Conservation (phyloP, 1,140 invertebrate genomes). For the Drosophila kanapiae region DNA sequence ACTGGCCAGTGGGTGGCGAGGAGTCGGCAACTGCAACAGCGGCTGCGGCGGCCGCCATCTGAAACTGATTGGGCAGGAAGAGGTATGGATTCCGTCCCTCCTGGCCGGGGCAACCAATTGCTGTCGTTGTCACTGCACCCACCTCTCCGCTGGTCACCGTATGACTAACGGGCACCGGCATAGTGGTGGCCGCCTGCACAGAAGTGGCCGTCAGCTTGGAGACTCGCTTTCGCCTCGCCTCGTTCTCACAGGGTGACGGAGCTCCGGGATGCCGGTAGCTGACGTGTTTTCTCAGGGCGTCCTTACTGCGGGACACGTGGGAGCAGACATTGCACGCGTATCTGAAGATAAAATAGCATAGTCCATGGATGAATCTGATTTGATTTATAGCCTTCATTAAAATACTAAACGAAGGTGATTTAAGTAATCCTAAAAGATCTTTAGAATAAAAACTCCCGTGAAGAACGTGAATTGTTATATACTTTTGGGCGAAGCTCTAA, state of each 20-base stretch:
- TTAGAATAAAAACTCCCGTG: too few species aligned
- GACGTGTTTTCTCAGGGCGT: conserved; percentile 94
- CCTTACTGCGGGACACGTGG: conserved; percentile 93
- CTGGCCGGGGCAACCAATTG: conserved; percentile 17
- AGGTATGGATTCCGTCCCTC: conserved; percentile 67
- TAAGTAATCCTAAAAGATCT: neutral
- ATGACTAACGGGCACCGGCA: conserved; percentile 38
- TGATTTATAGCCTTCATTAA: neutral
- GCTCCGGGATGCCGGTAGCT: conserved; percentile 92
- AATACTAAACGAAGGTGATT: too few species aligned
- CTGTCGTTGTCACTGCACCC: conserved; percentile 13
- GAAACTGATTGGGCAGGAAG: conserved; percentile 84
- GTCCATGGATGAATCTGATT: neutral
- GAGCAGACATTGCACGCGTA: conserved; percentile 93
- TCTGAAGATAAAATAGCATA: conserved; percentile 48
- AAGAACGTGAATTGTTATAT: neutral
- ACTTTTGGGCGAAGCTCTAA: neutral
- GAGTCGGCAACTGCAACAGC: conserved; percentile 65
- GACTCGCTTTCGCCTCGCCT: conserved; percentile 77
- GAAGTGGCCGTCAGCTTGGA: conserved; percentile 57
- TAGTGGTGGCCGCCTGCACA: conserved; percentile 13
- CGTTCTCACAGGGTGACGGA: conserved; percentile 81
- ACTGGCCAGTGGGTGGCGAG: conserved; percentile 43
- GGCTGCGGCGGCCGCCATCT: conserved; percentile 77
- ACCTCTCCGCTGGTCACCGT: conserved; percentile 62